Base-by-base conservation (phyloP, 2,888 invertebrate genomes). In the Macrostomum cliftonense region DNA sequence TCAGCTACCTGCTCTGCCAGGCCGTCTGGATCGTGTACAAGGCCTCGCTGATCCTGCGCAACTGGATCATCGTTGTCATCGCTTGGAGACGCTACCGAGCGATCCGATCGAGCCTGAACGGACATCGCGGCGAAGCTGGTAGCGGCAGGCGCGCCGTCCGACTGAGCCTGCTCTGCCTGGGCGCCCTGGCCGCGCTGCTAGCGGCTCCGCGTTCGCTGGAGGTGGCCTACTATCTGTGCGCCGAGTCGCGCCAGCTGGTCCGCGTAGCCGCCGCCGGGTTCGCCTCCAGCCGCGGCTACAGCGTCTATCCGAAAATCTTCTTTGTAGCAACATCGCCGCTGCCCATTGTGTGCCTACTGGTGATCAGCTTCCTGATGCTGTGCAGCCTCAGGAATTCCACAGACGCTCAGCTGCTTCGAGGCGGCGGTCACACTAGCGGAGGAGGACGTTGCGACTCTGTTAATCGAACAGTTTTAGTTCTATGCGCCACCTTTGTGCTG, bases 11-110 rank as follows among this genome's bases (percentile, higher is more conserved):
- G 7, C 38, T 49, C 17, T 47, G 42, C 16, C 16, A 42, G 36
- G 19, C 21, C 16, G 36, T 45, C 5, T 49, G 46, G 47, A 4
- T 49, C 20, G 17, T 48, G n/a, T 49, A 49, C 37, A 49, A 49
- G 37, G 37, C 21, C 12, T 48, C 47, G 13, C 39, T 49, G 13
- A n/a, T 49, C 5, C n/a, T 47, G 9, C 36, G 49, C 19, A 49
- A 49, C 39, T 49, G 49, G 49, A 20, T 49, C 36, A 16, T 49
- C 14, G 49, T 49, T 1, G 37, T 49, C 16, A 49, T 49, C 20
- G 49, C 49, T 5, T 49, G 47, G 48, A 11, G 49, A 5, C 48
- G 49, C 14, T 49, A 49, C 20, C 21, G 47, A 12, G 49, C 49
- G 12, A 49, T 49, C 47, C 21, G 19, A n/a, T 4, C 28, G 5